Evolutionary conservation across 2,113 vertebrate species (phyloP), one percentile per base, ranked within the genome.

Genomic region (Zosterops hypoxanthus): DNA sequence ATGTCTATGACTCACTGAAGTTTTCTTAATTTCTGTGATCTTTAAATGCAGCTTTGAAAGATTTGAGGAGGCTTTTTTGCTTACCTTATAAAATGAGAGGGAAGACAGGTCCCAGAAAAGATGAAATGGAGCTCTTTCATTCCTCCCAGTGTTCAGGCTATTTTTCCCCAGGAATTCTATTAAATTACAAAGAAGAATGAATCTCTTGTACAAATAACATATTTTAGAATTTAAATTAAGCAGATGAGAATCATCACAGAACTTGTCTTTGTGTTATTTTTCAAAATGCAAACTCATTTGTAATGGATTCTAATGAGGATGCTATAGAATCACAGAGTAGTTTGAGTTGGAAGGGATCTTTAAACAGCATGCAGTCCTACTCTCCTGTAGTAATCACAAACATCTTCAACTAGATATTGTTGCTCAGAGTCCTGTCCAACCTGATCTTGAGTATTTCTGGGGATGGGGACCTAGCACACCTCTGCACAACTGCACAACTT

Each of bases 311-410:
- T 47, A 9, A 26, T 80, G 6, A 59, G 20, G 14, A 12, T 82
- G 65, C 55, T 57, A 25, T 6, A 49, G 55, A 85, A 69, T 31
- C 8, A 24, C 11, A 29, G 21, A n/a, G 55, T 12, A 34, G 19
- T 71, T 59, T 68, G 39, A 4, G 8, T 33, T 53, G 9, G 52
- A 83, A 71, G 4, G 3, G 10, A 33, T 8, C 6, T 57, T 42
- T 66, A 57, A 70, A 47, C 1, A 1, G 6, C 18, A 44, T 25
- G 11, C 33, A 59, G 31, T 57, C 23, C 13, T 77, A 23, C 6
- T 15, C 4, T 26, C 2, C 8, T 22, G 8, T 31, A 14, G 15
- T 19, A 3, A 26, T 2, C 7, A n/a, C 0, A 1, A 16, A 26
- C 5, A 12, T 31, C 16, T 69, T 81, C 8, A 63, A 24, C 33